Percentiles rank a stretch among this genome's conserved stretches.
Conservation (phyloP, 2,797 vertebrate species). For the Sebastes cheni region DNA sequence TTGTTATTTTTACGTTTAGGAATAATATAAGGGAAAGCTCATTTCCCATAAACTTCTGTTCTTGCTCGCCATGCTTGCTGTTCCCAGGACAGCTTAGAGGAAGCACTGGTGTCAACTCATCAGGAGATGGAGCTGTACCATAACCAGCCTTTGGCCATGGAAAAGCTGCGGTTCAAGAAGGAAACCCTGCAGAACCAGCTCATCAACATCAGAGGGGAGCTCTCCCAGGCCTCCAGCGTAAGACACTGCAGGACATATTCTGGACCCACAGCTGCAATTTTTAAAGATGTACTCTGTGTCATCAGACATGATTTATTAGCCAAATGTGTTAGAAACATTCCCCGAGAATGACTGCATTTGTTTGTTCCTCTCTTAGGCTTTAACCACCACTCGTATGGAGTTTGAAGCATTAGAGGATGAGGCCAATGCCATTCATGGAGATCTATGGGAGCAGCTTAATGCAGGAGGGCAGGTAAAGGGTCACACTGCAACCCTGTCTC, state of each 20-base stretch:
- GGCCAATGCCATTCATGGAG: constrained; percentile 91
- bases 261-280: neutral
- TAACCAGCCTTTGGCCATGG: constrained; percentile 85
- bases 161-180: constrained; percentile 92
- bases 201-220: constrained; percentile 94
- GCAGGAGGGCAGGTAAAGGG: constrained; percentile 89
- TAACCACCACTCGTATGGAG: constrained; percentile 88
- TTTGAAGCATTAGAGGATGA: constrained; percentile 93
- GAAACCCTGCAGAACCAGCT: constrained; percentile 95
- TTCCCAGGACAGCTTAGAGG: constrained; percentile 91
- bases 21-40: neutral
- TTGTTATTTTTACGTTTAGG: neutral
- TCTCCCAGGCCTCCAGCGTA: constrained; percentile 95
- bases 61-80: constrained; percentile 1
- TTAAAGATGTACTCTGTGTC: neutral
- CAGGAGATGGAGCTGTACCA: constrained; percentile 95
- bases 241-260: neutral
- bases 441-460: constrained; percentile 96
- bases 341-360: neutral
- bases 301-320: neutral
- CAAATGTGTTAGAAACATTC: neutral
- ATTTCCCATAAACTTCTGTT: neutral
- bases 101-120: constrained; percentile 91
- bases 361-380: constrained; percentile 76
- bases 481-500: neutral